Base-by-base conservation (phyloP, 2,888 invertebrate species). In the Leucophenga montana region DNA sequence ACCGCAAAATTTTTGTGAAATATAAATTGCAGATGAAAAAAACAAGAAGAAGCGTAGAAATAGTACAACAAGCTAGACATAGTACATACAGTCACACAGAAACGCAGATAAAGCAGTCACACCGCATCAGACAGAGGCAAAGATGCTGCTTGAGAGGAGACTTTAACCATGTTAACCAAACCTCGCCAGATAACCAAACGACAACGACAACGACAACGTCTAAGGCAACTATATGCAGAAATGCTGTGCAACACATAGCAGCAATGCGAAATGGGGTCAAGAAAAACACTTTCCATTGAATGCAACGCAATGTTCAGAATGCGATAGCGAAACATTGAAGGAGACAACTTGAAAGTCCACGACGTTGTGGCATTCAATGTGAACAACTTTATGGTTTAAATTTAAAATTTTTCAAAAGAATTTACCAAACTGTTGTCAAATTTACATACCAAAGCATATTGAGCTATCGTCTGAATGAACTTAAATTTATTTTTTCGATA, bases 201-300 rank as follows among this genome's bases (percentile, higher is more conserved):
- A 16, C 44, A 18, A 16, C 20, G 57, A n/a, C 57, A 9, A 3
- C 14, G 6, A 14, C 20, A n/a, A n/a, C 27, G 22, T 20, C 8
- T 57, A 22, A 8, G 53, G 31, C 46, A 11, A 11, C 50, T 39
- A 16, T 33, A 31, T 31, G 54, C 66, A 57, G 20, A 61, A 39
- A 39, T 18, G 44, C 14, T 54, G 54, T 39, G 67, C 59, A 48
- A 46, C 67, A 46, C 31, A 8, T n/a, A n/a, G 54, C 66, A 57
- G 20, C 39, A 39, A 39, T 18, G 48, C 6, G 66, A 73, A 76
- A 74, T 75, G 78, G 64, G 84, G 82, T 82, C 82, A 82, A 79
- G 82, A 82, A 77, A 82, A 82, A 82, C 82, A 82, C 82, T 82
- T 82, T 82, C 85, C 80, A 84, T 83, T 71, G 70, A 65, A 69